Percentiles rank a stretch among this genome's conserved stretches.
These are phyloP conservation scores for Dioctria rufipes DNA, from an alignment of 2,888 invertebrate species.

Conservation along the genomic window DNA sequence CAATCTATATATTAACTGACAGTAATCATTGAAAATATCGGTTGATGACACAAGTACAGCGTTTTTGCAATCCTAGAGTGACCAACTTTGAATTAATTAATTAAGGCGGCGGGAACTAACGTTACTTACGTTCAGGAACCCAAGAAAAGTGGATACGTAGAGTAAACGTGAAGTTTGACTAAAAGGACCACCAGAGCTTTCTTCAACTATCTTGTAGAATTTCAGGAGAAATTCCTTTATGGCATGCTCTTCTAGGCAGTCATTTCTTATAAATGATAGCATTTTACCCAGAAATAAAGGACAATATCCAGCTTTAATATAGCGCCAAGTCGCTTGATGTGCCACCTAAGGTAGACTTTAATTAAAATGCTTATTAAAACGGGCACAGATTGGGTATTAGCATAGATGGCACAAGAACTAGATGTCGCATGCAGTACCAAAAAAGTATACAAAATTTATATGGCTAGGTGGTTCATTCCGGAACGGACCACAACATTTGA, in stretches of 20 bases:
- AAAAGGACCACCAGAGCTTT: constrained; percentile 24
- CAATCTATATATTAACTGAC: no score
- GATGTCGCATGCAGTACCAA: no score
- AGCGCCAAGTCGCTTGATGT: constrained; percentile 33
- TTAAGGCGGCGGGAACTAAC: not conserved
- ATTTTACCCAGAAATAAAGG: constrained; percentile 50
- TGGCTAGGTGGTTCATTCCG: no score
- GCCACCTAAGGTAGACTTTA: constrained; percentile 1
- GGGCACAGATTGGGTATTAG: no score
- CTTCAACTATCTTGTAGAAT: constrained; percentile 14
- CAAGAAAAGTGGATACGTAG: constrained; percentile 49
- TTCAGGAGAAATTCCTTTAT: not conserved
- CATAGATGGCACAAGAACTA: no score
- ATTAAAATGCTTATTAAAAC: no score
- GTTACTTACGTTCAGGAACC: constrained; percentile 48
- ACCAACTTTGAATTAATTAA: constrained; percentile 20
- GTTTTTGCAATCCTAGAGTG: constrained; percentile 63
- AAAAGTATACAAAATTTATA: no score
- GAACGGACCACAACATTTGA: no score
- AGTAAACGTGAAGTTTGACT: constrained; percentile 52
- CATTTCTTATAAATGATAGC: constrained; percentile 49
- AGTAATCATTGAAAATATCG: constrained; percentile 41
- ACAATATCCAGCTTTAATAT: constrained; percentile 52
- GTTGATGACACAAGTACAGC: constrained; percentile 58
- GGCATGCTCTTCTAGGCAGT: constrained; percentile 48